These are phyloP conservation scores for Agapetus fuscipes DNA, from an alignment of 2,888 invertebrate species.

Conservation along the genomic window DNA sequence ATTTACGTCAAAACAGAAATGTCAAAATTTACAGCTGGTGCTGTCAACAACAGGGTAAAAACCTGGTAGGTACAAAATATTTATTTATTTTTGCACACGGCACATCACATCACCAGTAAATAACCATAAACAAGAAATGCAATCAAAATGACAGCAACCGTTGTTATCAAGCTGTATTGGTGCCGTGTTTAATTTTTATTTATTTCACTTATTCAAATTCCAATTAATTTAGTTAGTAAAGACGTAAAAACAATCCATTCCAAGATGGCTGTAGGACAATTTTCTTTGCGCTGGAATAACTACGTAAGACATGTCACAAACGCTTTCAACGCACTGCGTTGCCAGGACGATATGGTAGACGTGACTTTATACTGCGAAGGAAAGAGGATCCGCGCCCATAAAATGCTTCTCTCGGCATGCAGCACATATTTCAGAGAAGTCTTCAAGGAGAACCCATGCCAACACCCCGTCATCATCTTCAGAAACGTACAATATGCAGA, in stretches of 20 bases:
- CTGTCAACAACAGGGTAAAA: no score
- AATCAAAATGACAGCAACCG: not conserved
- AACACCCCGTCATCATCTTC: slow-evolving; percentile 73
- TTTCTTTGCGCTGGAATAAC: slow-evolving; percentile 81
- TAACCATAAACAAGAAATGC: no score
- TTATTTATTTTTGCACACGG: no score
- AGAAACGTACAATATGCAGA: slow-evolving; percentile 70
- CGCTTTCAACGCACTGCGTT: slow-evolving; percentile 65
- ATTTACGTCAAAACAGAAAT: no score
- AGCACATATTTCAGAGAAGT: slow-evolving; percentile 69
- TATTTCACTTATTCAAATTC: no score
- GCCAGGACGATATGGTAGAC: slow-evolving; percentile 66
- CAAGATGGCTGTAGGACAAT: slow-evolving; percentile 69
- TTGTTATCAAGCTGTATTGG: no score
- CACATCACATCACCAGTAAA: no score
- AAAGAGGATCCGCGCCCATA: slow-evolving; percentile 73
- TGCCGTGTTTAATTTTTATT: no score
- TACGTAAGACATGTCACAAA: slow-evolving; percentile 71
- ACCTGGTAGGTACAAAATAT: no score
- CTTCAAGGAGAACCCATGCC: slow-evolving; percentile 67
- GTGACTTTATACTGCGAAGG: slow-evolving; percentile 82
- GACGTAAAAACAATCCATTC: slow-evolving; percentile 12
- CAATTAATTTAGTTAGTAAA: no score
- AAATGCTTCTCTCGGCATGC: slow-evolving; percentile 76
- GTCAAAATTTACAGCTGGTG: no score